Conservation (phyloP, 2,888 invertebrate genomes). For the Ethmia dodecea region DNA sequence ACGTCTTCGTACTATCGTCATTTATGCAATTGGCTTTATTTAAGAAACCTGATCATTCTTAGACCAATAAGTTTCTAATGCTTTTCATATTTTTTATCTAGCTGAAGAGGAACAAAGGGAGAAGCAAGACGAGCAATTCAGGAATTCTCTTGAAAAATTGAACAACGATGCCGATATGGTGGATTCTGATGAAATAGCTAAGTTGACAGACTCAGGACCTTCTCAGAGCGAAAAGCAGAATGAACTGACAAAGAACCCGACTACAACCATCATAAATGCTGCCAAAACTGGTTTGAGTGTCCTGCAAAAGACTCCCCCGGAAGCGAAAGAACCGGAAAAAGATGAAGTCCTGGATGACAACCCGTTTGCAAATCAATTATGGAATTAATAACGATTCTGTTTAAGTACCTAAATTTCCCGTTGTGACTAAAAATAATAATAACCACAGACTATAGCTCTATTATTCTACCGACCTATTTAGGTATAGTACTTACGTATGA, state of each 20-base stretch:
- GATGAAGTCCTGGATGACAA: background rate
- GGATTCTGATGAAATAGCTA: slow-evolving; percentile 1
- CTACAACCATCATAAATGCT: background rate
- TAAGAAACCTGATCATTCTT: no score
- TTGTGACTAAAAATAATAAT: no score
- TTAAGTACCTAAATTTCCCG: no score
- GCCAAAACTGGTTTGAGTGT: background rate
- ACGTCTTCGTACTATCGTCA: no score
- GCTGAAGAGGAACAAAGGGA: background rate
- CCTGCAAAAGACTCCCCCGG: background rate
- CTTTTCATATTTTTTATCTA: no score
- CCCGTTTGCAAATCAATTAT: background rate
- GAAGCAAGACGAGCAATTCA: background rate
- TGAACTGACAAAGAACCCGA: no score
- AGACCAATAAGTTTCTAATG: no score
- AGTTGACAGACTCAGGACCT: background rate
- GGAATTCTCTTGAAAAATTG: slow-evolving; percentile 1
- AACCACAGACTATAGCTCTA: no score
- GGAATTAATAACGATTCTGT: background rate
- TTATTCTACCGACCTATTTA: no score
- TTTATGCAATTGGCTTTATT: no score
- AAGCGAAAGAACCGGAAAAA: background rate
- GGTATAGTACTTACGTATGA: no score
- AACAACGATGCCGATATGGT: background rate
- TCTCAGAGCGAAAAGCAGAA: no score